These are phyloP conservation scores for Nanger granti DNA, from an alignment of 2,113 vertebrate species.

Conservation along the genomic window DNA sequence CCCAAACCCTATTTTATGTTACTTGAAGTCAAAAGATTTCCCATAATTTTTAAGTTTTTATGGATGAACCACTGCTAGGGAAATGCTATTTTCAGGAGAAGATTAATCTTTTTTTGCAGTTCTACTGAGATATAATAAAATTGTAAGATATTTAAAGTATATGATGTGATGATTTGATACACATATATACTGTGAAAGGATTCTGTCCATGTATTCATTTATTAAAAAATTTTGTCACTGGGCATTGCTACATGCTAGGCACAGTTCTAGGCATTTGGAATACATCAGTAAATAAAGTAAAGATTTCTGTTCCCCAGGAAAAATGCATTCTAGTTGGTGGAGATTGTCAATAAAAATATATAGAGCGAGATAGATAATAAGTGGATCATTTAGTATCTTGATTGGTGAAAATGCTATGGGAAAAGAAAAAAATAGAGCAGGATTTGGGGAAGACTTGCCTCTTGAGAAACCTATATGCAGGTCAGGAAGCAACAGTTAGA, in stretches of 20 bases:
- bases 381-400: neutral
- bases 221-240: neutral
- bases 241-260: neutral
- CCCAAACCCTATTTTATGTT: neutral
- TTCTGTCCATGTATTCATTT: neutral
- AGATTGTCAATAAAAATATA: neutral
- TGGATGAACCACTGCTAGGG: neutral
- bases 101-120: neutral
- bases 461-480: no score
- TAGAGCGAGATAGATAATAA: neutral
- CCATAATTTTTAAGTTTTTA: slow-evolving; percentile 2
- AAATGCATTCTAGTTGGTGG: neutral
- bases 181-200: neutral
- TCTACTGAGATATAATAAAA: neutral
- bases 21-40: slow-evolving; percentile 30
- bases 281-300: neutral
- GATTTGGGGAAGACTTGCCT: no score
- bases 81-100: neutral
- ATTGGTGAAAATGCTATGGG: neutral
- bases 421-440: neutral
- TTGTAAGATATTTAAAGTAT: neutral
- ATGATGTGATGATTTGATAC: neutral
- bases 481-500: no score
- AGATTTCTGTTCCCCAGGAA: neutral
- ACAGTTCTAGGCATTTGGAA: neutral